Evolutionary conservation across 2,888 invertebrate species (phyloP), one percentile per base, ranked within the genome.

Genomic region (Allophyes oxyacanthae): DNA sequence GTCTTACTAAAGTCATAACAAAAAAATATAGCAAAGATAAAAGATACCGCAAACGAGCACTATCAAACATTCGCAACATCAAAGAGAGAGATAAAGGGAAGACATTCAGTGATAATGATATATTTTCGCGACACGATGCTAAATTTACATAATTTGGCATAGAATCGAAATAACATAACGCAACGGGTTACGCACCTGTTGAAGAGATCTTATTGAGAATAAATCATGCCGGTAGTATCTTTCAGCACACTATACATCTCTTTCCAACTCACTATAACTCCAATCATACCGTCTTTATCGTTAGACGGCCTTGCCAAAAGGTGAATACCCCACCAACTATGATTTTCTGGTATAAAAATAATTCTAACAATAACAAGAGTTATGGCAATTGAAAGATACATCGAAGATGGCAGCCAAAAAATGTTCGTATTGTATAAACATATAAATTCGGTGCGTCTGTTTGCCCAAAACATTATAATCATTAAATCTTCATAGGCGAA

Each of bases 291-390:
- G 13, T 83, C 82, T 79, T 74, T 64, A 25, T 82, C 73, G 30
- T 73, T 62, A 48, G 48, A 64, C 78, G 83, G 85, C 88, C 87
- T 88, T 87, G 87, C 81, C 58, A 64, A 79, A 79, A 85, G 87
- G 84, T 87, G 79, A 88, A 87, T 70, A 86, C 68, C 83, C 86
- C 63, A 69, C 53, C 52, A 44, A 65, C 67, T 78, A 73, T 77
- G 74, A 76, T 56, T 71, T n/a, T 68, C 59, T 37, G 54, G 69
- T 61, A 71, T 72, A 66, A 76, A 82, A 76, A 75, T 79, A 75
- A 72, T 69, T 65, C 33, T 64, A 76, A 77, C 73, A 75, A 74
- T 75, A 77, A 76, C 66, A 65, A 45, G 38, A 62, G 65, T 60
- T 71, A 68, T 65, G 56, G 64, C 55, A 66, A 56, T 67, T 41